These are phyloP conservation scores for Drosophila pseudotalamancana DNA, from an alignment of 2,888 invertebrate genomes.

Conservation along the genomic window DNA sequence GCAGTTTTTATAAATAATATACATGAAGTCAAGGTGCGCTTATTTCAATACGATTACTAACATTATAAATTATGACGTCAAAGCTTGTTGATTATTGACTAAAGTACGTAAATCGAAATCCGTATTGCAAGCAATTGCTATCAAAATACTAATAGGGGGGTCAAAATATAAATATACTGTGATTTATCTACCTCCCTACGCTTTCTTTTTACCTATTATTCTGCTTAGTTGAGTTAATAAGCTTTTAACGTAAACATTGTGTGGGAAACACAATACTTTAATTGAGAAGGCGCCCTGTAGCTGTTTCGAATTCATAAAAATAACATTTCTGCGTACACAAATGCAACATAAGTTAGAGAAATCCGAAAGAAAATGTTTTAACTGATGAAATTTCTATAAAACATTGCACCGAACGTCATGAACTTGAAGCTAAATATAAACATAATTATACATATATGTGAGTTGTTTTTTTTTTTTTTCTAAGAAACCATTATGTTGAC, in stretches of 20 bases:
- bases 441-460: background rate
- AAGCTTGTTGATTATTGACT: background rate
- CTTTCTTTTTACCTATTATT: background rate
- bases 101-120: background rate
- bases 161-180: too few species aligned
- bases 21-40: background rate
- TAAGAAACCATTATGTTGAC: background rate
- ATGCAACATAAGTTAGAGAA: conserved; percentile 12
- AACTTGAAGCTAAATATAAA: conserved; percentile 51
- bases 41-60: conserved; percentile 19
- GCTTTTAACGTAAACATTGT: background rate
- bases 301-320: background rate
- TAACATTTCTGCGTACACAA: conserved; percentile 14
- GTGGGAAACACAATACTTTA: conserved; percentile 11
- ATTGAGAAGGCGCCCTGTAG: background rate
- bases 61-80: conserved; percentile 8
- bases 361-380: conserved; percentile 1
- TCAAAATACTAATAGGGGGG: too few species aligned
- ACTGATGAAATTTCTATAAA: conserved; percentile 57
- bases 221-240: too few species aligned
- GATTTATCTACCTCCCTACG: background rate
- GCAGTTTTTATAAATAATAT: background rate
- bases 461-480: background rate
- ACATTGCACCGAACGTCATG: conserved; percentile 19
- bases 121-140: too few species aligned